Evolutionary conservation across 2,113 vertebrate genomes (phyloP), one percentile per base, ranked within the genome.

Genomic region (Apeltes quadracus): DNA sequence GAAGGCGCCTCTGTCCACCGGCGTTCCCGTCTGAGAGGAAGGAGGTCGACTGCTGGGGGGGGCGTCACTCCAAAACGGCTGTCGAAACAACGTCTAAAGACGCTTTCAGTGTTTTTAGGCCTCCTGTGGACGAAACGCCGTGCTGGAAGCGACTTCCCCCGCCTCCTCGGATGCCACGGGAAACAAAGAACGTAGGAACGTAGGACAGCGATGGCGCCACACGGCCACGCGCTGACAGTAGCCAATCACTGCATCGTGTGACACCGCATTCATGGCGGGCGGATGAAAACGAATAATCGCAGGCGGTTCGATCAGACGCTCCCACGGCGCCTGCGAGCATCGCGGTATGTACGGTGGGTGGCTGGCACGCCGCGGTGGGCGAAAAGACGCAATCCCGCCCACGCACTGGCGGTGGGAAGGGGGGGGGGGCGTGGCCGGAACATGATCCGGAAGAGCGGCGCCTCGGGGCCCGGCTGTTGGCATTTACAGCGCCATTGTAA

Each of bases 401-500:
- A 67, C 72, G 78, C 51, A 70, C 71, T 74, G 76, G 61, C 63
- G 59, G 29, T 2, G 29, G 29, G 29, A 5, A 29, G 29, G 29
- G 2, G 29, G 29, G 29, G 29, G 29, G 29, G 41, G 25, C 27
- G 79, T 88, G 88, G 85, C 75, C 79, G 69, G 22, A 73, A 74
- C 84, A 67, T 44, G 80, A 82, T 69, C 63, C 81, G 73, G 62
- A 75, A 76, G 78, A 61, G 76, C 41, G 72, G 82, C 72, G 81
- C 87, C 83, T 84, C 27, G 75, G 85, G 85, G 88, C 79, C 78
- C 61, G 69, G 82, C 87, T 82, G 82, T 14, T 76, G 82, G 89
- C 92, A 88, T 94, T 95, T 93, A 90, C 75, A 89, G 79, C 70
- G 13, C 83, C 82, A 76, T 75, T 88, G 91, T 85, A 89, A 88